Evolutionary conservation across 2,888 invertebrate genomes (phyloP).

Genomic region (Sphaerophoria rueppellii): DNA sequence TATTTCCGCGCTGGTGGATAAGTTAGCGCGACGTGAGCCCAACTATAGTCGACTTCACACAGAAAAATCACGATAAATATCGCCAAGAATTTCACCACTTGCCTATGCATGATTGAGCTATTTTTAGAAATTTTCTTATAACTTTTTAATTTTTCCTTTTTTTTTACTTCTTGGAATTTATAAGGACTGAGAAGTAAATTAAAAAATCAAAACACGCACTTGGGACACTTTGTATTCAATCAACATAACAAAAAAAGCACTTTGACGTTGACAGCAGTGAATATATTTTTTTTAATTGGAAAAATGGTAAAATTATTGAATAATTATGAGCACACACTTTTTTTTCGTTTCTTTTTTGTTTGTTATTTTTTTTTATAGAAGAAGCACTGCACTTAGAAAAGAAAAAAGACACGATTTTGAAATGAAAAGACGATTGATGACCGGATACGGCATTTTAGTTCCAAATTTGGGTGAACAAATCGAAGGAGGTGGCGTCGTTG

Average conservation of each 20-base stretch:
- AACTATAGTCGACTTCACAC: slow-evolving; percentile 44
- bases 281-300: not conserved
- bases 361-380: slow-evolving; percentile 18
- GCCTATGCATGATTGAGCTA: slow-evolving; percentile 63
- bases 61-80: slow-evolving; percentile 37
- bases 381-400: slow-evolving; percentile 39
- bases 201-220: slow-evolving; percentile 67
- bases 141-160: slow-evolving; percentile 12
- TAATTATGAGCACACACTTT: not conserved
- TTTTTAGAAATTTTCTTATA: slow-evolving; percentile 32
- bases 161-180: slow-evolving; percentile 26
- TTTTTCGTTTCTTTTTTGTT: not conserved
- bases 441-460: slow-evolving; percentile 36
- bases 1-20: slow-evolving; percentile 94
- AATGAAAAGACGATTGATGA: slow-evolving; percentile 27
- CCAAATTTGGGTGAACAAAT: slow-evolving; percentile 8
- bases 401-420: slow-evolving; percentile 33
- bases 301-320: not conserved
- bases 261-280: slow-evolving; percentile 32
- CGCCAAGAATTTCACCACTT: slow-evolving; percentile 66
- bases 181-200: slow-evolving; percentile 44
- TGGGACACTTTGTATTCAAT: slow-evolving; percentile 62
- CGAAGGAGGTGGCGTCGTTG: not conserved
- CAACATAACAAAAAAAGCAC: slow-evolving; percentile 42
- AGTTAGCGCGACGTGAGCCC: slow-evolving; percentile 91